Conservation (phyloP, 2,113 vertebrate species). For the Perognathus longimembris region DNA sequence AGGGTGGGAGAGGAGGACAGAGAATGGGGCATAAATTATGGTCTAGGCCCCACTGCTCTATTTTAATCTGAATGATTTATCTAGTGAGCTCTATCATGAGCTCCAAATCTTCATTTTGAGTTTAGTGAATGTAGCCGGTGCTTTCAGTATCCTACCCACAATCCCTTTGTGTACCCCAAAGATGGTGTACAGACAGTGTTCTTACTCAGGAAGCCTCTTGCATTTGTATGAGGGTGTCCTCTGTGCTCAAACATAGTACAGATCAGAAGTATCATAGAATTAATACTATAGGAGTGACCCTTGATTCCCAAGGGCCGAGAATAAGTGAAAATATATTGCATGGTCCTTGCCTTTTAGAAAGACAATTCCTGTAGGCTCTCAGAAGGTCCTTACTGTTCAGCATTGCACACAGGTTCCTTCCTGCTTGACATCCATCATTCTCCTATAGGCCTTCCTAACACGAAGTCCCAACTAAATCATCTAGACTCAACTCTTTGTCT, state of each 20-base stretch:
- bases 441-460: not conserved
- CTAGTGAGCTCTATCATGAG: not conserved
- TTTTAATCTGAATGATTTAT: not conserved
- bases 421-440: not conserved
- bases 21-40: not conserved
- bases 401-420: not conserved
- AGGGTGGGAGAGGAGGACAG: not conserved
- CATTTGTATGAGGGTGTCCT: not conserved
- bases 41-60: not conserved
- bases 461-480: not conserved
- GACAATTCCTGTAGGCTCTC: not conserved
- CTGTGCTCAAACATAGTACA: not conserved
- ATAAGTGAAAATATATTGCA: not conserved
- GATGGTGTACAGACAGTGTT: not conserved
- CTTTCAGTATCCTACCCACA: not conserved
- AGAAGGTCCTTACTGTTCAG: not conserved
- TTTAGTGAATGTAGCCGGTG: not conserved
- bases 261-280: not conserved
- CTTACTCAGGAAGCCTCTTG: not conserved
- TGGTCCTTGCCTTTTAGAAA: not conserved
- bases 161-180: not conserved
- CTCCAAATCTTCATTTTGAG: not conserved
- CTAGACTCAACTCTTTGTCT: not conserved
- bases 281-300: not conserved
- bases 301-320: not conserved